Evolutionary conservation across 2,113 vertebrate genomes (phyloP), one percentile per base, ranked within the genome.

Genomic region (Crocuta crocuta): DNA sequence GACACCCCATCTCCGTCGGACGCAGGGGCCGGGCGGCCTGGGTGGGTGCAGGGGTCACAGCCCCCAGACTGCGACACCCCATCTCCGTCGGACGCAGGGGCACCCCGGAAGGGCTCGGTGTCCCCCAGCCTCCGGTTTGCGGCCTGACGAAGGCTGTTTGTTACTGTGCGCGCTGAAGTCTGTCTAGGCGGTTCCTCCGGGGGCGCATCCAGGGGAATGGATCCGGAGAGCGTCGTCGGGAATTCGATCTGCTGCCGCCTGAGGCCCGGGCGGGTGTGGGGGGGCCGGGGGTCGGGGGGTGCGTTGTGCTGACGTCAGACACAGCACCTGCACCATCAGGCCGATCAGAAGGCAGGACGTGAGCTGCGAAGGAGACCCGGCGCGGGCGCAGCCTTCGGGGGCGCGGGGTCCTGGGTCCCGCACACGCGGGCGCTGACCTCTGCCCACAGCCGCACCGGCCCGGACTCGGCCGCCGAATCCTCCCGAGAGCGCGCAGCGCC

Each of bases 181-280:
- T 10, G 31, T 19, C 17, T 15, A n/a, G 16, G 31, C 35, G 84
- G 53, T 24, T 16, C 24, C 4, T 26, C 8, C 24, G 0, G 16
- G 66, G 39, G 26, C 16, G 33, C 16, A 24, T 73, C 39, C 39
- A 39, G 39, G 39, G 39, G 39, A 43, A 24, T n/a, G 10, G 28
- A 16, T 23, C 5, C 0, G 28, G 23, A 2, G 1, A 76, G 58
- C 4, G 0, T 0, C 0, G 19, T 17, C 11, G 53, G 10, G n/a
- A 45, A n/a, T 66, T 53, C 1, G 35, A 83, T n/a, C 45, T 33
- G 5, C 24, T 55, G 68, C 4, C 5, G 4, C 73, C 48, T 0
- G 50, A 70, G 28, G 50, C 63, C 15, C n/a, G 2, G 1, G 11
- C 24, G 23, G 2, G 24, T 4, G 21, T 13, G 48, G 31, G 1